Evolutionary conservation across 2,797 vertebrate genomes (phyloP).

Genomic region (Bradypus variegatus): DNA sequence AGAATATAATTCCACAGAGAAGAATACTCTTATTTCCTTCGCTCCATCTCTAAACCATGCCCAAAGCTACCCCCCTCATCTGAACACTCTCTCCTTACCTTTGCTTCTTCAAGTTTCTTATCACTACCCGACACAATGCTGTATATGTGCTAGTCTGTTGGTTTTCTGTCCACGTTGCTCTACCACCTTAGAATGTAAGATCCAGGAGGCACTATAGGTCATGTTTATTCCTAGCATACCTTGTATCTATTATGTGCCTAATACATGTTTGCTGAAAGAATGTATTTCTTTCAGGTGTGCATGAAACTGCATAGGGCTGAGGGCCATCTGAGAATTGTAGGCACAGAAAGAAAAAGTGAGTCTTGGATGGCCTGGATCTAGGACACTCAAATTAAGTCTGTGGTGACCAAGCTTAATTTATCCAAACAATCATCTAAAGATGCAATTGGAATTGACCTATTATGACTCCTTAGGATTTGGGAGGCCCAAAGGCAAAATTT

Average conservation of each 20-base stretch:
- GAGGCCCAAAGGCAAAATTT: neutral
- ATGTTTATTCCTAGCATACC: neutral
- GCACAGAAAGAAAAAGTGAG: neutral
- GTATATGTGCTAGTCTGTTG: neutral
- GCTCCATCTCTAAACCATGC: neutral
- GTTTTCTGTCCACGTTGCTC: neutral
- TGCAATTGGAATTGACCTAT: neutral
- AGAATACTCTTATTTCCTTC: neutral
- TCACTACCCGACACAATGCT: neutral
- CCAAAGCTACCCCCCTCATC: neutral
- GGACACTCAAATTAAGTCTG: neutral
- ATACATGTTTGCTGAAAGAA: neutral
- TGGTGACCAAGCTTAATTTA: neutral
- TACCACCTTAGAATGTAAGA: neutral
- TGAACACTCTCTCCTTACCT: neutral
- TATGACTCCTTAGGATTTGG: neutral
- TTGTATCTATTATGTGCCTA: neutral
- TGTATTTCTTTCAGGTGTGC: neutral
- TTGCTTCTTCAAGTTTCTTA: neutral
- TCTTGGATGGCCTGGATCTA: neutral
- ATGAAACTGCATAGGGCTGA: neutral
- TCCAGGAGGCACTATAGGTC: neutral
- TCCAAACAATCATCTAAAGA: neutral
- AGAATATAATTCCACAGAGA: neutral
- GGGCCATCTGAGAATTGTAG: neutral